phyloP scores from a whole-genome alignment of 2,797 vertebrate genomes.

The Spinibarbus caldwelli region DNA sequence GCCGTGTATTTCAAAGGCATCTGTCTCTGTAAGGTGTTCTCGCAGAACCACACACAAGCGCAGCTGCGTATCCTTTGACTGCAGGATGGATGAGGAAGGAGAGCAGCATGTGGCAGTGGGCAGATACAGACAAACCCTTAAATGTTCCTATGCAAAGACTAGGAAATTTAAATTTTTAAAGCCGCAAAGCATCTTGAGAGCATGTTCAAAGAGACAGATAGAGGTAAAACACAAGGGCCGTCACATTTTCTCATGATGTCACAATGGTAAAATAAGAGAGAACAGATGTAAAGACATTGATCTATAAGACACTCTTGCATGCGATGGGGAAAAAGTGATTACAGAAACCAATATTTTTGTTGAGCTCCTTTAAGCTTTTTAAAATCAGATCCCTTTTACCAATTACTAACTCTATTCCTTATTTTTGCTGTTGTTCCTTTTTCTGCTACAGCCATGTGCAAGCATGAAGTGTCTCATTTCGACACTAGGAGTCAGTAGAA shows the following conservation, averaged over 20 bases:
- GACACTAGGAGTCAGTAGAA: slow-evolving; percentile 31
- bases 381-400: not conserved
- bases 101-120: not conserved
- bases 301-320: not conserved
- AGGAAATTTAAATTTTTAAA: not conserved
- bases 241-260: not conserved
- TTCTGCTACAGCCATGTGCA: not conserved
- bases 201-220: not conserved
- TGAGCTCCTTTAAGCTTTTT: not conserved
- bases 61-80: not conserved
- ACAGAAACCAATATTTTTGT: not conserved
- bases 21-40: not conserved
- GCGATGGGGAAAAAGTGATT: not conserved
- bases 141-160: not conserved
- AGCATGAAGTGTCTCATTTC: not conserved
- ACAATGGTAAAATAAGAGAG: not conserved
- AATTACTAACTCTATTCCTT: not conserved
- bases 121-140: not conserved
- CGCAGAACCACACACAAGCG: not conserved
- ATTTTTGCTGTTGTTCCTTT: not conserved
- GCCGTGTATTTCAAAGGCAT: not conserved
- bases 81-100: not conserved
- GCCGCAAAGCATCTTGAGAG: not conserved
- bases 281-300: not conserved
- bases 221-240: too few relatives aligned